A percentile compares a stretch with the other conserved stretches of the same genome.
Evolutionary conservation across 1,140 invertebrate species (phyloP).

Genomic region (Glossosoma conforme): DNA sequence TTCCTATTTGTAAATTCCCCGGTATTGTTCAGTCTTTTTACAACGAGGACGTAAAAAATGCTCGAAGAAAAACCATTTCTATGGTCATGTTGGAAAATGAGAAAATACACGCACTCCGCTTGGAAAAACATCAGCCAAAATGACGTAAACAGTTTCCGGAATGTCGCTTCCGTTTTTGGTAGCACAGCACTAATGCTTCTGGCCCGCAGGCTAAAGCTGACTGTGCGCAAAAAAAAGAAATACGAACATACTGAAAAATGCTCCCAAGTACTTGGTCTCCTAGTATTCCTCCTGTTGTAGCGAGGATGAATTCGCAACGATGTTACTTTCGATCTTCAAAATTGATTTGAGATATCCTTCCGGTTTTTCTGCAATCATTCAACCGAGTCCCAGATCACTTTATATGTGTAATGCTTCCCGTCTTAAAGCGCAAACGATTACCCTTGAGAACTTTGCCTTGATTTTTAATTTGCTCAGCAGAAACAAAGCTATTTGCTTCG

Average conservation of each 20-base stretch:
- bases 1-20: too few species aligned
- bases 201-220: conserved; percentile 1
- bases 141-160: conserved; percentile 22
- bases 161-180: conserved; percentile 17
- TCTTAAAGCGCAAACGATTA: conserved; percentile 29
- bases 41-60: too few species aligned
- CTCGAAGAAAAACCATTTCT: conserved; percentile 2
- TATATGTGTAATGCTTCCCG: conserved; percentile 21
- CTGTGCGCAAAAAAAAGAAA: conserved; percentile 9
- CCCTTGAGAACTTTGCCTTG: conserved; percentile 25
- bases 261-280: conserved; percentile 3
- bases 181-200: neutral
- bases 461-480: conserved; percentile 29
- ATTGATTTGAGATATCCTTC: conserved; percentile 11
- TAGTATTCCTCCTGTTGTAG: too few species aligned
- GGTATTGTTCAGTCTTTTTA: too few species aligned
- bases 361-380: conserved; percentile 20
- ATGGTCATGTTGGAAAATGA: too few species aligned
- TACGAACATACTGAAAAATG: conserved; percentile 4
- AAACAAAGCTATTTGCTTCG: conserved; percentile 21
- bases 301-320: conserved; percentile 14
- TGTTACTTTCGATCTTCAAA: conserved; percentile 12
- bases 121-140: conserved; percentile 13
- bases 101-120: conserved; percentile 10
- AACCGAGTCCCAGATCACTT: conserved; percentile 16